Evolutionary conservation across 1,140 invertebrate genomes (phyloP).

Genomic region (Drosophila ananassae): DNA sequence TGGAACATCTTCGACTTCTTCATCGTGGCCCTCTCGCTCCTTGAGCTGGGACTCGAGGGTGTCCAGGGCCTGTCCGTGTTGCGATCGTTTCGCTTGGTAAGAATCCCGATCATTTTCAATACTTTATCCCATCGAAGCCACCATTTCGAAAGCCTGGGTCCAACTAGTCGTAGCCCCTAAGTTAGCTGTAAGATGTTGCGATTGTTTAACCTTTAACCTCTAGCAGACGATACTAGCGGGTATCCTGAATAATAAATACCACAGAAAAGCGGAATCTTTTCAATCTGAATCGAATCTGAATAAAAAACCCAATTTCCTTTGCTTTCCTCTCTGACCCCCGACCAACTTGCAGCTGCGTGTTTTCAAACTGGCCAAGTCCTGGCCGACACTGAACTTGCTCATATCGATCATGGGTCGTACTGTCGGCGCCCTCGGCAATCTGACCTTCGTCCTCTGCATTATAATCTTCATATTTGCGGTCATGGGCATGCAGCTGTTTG

Average conservation of each 20-base stretch:
- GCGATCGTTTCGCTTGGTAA: slow-evolving; percentile 98
- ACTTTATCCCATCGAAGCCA: not conserved
- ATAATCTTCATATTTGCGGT: slow-evolving; percentile 99
- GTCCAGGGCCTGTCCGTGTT: slow-evolving; percentile 98
- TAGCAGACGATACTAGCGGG: slow-evolving; percentile 8
- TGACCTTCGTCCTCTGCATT: slow-evolving; percentile 98
- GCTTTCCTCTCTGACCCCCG: slow-evolving; percentile 25
- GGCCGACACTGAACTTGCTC: slow-evolving; percentile 98
- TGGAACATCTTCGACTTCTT: slow-evolving; percentile 99
- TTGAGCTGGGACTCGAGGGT: slow-evolving; percentile 96
- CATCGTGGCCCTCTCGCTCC: slow-evolving; percentile 96
- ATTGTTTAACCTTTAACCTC: slow-evolving; percentile 20
- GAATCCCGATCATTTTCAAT: slow-evolving; percentile 68
- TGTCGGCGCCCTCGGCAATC: slow-evolving; percentile 98
- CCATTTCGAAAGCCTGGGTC: no score
- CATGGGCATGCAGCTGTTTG: slow-evolving; percentile 99
- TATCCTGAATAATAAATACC: not conserved
- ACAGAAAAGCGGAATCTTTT: not conserved
- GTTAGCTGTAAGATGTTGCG: slow-evolving; percentile 22
- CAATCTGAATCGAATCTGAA: not conserved
- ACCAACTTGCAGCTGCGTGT: slow-evolving; percentile 93
- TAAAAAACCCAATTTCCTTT: slow-evolving; percentile 5
- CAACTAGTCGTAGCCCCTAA: slow-evolving; percentile 6
- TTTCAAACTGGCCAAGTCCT: slow-evolving; percentile 99
- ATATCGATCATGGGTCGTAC: slow-evolving; percentile 99